Conservation (phyloP, 2,113 vertebrate species). For the Danionella cerebrum region DNA sequence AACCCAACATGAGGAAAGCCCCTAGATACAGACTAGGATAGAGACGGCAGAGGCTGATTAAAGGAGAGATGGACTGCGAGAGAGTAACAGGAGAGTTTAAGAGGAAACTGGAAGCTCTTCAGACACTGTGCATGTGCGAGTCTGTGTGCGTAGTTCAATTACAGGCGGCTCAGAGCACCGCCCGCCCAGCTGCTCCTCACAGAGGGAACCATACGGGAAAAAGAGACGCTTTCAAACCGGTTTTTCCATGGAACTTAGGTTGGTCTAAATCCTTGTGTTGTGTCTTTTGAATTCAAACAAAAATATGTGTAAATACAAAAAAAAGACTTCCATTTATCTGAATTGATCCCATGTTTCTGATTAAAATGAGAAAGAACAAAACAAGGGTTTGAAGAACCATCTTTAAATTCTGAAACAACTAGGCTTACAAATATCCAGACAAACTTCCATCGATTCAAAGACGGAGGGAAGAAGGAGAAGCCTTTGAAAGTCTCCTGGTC, state of each 20-base stretch:
- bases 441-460: constrained; percentile 24
- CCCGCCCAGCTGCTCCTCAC: constrained; percentile 54
- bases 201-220: neutral
- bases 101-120: constrained; percentile 11
- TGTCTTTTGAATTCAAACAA: too few species aligned
- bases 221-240: neutral
- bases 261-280: too few species aligned
- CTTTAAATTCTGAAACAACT: too few species aligned
- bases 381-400: too few species aligned
- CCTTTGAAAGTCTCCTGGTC: constrained; percentile 32
- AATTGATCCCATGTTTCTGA: too few species aligned
- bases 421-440: constrained; percentile 10
- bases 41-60: neutral
- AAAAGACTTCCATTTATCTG: neutral
- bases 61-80: neutral
- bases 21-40: neutral
- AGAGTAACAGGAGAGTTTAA: constrained; percentile 11
- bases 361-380: too few species aligned
- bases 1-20: constrained; percentile 37
- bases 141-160: constrained; percentile 52
- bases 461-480: neutral
- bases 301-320: neutral
- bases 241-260: too few species aligned
- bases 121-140: constrained; percentile 23
- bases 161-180: constrained; percentile 63